Base-by-base conservation (phyloP, 53 echinoderm and acorn worm genomes). In the Hippasteria phrygiana region DNA sequence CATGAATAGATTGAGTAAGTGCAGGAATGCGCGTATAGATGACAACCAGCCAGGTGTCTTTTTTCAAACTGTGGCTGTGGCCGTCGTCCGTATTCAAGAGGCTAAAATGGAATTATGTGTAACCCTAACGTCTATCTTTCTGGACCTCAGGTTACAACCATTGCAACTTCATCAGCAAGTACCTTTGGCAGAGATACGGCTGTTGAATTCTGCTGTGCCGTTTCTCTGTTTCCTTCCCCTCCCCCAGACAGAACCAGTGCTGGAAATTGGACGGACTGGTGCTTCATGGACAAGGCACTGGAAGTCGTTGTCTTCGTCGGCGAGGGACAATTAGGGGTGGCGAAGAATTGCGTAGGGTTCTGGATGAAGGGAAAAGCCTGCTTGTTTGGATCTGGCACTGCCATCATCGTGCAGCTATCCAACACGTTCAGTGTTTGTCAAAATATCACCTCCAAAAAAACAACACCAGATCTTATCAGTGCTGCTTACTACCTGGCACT, bases 301-400 rank as follows among this genome's bases (percentile, higher is more conserved):
- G 91, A 88, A 64, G 87, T 88, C 54, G 47, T 55, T 17, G 78
- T 88, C 80, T 88, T 91, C 5, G 91, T 81, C 29, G 91, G 91
- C 71, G 91, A 79, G 71, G 91, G 78, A 36, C 85, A 85, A 27
- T 70, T 71, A 50, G 85, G 46, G 28, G 47, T 28, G 24, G 31
- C 69, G 24, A 85, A 71, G 39, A 64, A 71, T 34, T 87, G 87
- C 71, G 73, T 88, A n/a, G 90, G 41, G 35, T 85, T 90, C 47
- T 73, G 65, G 72, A 93, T 88, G 66, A 93, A n/a, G 73, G 94
- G 94, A 32, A 93, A 93, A 13, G 79, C 77, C 65, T 93, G 91
- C 77, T 91, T 93, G 62, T 93, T 93, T 29, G 91, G 91, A 62
- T 93, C 94, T 5, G 77, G 67, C 20, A 88, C 28, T 0, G 67